These are phyloP conservation scores for Heterocephalus glaber DNA, from an alignment of 2,113 vertebrate genomes.

Conservation along the genomic window DNA sequence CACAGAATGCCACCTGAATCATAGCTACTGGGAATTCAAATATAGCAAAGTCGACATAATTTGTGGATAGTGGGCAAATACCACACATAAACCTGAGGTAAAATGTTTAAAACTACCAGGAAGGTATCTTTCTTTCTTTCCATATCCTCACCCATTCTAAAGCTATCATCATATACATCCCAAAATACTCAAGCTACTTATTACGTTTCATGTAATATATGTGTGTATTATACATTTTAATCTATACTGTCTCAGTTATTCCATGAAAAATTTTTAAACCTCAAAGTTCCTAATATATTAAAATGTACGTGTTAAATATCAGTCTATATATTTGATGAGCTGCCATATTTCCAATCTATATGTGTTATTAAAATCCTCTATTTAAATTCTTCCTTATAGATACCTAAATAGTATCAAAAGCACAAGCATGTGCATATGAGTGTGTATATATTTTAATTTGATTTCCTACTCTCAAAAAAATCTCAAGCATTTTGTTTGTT, in stretches of 20 bases:
- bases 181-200: neutral
- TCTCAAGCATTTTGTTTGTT: neutral
- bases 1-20: neutral
- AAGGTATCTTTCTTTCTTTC: neutral
- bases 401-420: conserved; percentile 34
- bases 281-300: conserved; percentile 3
- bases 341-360: conserved; percentile 17
- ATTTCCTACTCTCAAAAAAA: neutral
- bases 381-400: conserved; percentile 3
- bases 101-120: conserved; percentile 17
- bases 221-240: neutral
- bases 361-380: neutral
- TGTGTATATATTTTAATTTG: neutral
- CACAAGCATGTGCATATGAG: neutral
- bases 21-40: neutral
- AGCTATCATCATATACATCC: neutral
- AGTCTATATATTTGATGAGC: neutral
- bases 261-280: conserved; percentile 2
- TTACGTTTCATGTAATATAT: neutral
- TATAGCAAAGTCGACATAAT: conserved; percentile 20
- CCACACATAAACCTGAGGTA: neutral
- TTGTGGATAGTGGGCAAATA: neutral
- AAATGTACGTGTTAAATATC: neutral
- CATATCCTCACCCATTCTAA: neutral
- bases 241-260: neutral